These are phyloP conservation scores for Cosmia trapezina DNA, from an alignment of 2,888 invertebrate genomes.

Conservation along the genomic window DNA sequence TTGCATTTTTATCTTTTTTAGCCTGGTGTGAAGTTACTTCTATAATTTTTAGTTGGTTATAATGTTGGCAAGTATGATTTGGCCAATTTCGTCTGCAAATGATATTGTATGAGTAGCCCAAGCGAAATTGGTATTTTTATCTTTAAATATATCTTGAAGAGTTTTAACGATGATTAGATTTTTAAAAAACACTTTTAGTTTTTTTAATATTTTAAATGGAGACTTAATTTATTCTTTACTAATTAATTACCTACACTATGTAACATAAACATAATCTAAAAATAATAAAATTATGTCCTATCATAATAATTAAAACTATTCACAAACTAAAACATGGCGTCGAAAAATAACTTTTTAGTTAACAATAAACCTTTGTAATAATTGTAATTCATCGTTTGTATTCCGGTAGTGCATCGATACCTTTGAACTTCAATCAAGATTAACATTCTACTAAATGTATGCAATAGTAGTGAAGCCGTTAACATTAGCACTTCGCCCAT, in stretches of 20 bases:
- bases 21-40: constrained; percentile 43
- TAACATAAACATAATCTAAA: too few relatives aligned
- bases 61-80: constrained; percentile 26
- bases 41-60: constrained; percentile 37
- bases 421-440: constrained; percentile 17
- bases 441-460: constrained; percentile 19
- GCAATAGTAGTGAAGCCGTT: constrained; percentile 2
- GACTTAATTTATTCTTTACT: too few relatives aligned
- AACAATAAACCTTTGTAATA: neutral
- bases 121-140: neutral
- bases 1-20: constrained; percentile 59
- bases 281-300: too few relatives aligned
- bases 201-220: too few relatives aligned
- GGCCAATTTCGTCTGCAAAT: constrained; percentile 7
- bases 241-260: too few relatives aligned
- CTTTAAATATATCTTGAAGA: neutral
- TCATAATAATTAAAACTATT: too few relatives aligned
- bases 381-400: neutral
- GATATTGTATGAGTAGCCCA: neutral
- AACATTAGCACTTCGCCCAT: constrained; percentile 40
- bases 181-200: neutral
- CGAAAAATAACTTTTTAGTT: neutral
- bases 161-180: neutral
- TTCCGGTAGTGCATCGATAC: neutral
- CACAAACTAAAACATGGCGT: too few relatives aligned